These are phyloP conservation scores for Crematogaster levior DNA, from an alignment of 2,888 invertebrate genomes.

Conservation along the genomic window DNA sequence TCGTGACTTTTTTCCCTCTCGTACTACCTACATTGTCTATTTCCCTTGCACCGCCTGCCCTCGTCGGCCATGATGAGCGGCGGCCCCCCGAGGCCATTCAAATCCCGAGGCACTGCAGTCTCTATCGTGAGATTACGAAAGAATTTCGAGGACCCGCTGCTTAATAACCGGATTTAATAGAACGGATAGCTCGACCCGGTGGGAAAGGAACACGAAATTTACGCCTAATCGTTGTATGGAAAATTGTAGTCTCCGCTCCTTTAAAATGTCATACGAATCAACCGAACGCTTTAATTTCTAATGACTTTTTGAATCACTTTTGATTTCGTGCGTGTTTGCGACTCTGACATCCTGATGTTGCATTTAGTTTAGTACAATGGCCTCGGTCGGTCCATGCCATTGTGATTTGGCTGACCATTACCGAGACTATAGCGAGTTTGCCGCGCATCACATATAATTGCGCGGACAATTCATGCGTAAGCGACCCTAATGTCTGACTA, in stretches of 20 bases:
- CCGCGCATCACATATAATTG: constrained; percentile 65
- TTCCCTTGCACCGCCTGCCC: background rate
- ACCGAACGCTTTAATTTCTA: background rate
- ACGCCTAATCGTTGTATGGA: background rate
- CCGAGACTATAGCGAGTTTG: constrained; percentile 61
- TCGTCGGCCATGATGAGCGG: constrained; percentile 43
- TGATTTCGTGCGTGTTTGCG: background rate
- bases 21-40: background rate
- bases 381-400: constrained; percentile 11
- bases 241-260: background rate
- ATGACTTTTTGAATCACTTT: background rate
- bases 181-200: constrained; percentile 59
- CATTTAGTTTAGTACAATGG: constrained; percentile 30
- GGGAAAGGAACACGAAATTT: constrained; percentile 23
- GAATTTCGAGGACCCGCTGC: constrained; percentile 73
- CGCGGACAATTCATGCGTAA: constrained; percentile 71
- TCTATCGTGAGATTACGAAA: constrained; percentile 66
- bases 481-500: constrained; percentile 74
- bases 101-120: constrained; percentile 59
- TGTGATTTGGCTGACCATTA: constrained; percentile 66
- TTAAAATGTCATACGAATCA: background rate
- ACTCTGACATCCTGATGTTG: background rate
- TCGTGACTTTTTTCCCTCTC: constrained; percentile 29
- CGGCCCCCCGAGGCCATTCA: constrained; percentile 62
- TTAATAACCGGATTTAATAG: constrained; percentile 69